These are phyloP conservation scores for Takifugu flavidus DNA, from an alignment of 2,113 vertebrate genomes.

Conservation along the genomic window DNA sequence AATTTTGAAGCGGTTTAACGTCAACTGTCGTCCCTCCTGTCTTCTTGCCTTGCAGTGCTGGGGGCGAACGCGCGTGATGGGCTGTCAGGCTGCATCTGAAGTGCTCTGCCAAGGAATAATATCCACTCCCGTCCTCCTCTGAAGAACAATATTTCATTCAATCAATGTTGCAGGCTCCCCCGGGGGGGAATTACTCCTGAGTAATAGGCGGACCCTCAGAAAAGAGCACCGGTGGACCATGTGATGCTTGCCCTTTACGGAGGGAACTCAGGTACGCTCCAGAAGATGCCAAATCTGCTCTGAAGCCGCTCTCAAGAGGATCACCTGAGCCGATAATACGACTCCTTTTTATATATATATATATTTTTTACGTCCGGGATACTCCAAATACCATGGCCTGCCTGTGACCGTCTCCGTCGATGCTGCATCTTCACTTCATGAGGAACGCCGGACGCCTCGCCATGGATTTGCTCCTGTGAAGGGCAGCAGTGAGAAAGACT, in stretches of 20 bases:
- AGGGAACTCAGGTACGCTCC: constrained; percentile 55
- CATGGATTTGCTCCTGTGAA: constrained; percentile 52
- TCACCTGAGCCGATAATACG: constrained; percentile 26
- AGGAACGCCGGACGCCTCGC: constrained; percentile 45
- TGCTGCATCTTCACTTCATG: constrained; percentile 50
- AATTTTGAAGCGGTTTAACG: constrained; percentile 24
- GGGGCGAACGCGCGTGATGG: constrained; percentile 79
- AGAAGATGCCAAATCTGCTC: constrained; percentile 56
- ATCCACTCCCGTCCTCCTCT: constrained; percentile 83
- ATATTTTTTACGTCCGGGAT: constrained; percentile 16
- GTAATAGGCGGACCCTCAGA: constrained; percentile 44
- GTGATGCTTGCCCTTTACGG: constrained; percentile 68
- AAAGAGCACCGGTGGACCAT: constrained; percentile 64
- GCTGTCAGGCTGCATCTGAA: constrained; percentile 80
- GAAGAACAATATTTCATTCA: constrained; percentile 81
- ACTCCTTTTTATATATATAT: constrained; percentile 11
- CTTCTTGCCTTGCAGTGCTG: constrained; percentile 74
- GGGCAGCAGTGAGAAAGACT: constrained; percentile 40
- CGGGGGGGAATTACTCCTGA: constrained; percentile 45
- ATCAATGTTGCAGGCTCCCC: constrained; percentile 44
- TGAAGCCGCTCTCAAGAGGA: constrained; percentile 53
- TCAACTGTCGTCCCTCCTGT: constrained; percentile 40
- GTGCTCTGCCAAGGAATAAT: constrained; percentile 84
- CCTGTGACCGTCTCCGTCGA: constrained; percentile 35
- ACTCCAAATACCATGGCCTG: constrained; percentile 41